phyloP scores from a whole-genome alignment of 2,888 invertebrate genomes.

The Oscheius sp. region DNA sequence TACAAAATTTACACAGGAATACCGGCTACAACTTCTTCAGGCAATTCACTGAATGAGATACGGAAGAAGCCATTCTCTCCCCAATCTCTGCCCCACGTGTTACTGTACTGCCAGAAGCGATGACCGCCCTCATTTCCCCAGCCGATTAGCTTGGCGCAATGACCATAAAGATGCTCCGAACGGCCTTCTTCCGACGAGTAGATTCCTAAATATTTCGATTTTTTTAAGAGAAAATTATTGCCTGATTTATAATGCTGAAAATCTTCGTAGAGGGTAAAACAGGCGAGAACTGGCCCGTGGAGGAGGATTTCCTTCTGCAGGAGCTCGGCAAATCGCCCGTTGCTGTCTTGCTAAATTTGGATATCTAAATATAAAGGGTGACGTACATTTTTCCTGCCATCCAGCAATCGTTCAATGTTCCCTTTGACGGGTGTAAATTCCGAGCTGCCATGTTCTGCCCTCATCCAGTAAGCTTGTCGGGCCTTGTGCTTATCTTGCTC shows the following conservation, averaged over 20 bases:
- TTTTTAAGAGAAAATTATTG: background rate
- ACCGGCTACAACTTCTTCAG: constrained; percentile 46
- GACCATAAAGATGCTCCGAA: constrained; percentile 56
- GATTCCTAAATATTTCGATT: constrained; percentile 47
- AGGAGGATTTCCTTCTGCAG: constrained; percentile 58
- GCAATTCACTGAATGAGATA: constrained; percentile 33
- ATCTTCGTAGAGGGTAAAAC: constrained; percentile 62
- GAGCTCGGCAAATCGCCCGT: constrained; percentile 31
- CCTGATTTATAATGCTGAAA: constrained; percentile 61
- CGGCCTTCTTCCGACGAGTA: constrained; percentile 46
- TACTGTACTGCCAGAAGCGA: constrained; percentile 52
- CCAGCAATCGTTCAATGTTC: background rate
- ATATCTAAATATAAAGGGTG: background rate
- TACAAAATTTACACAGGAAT: constrained; percentile 14
- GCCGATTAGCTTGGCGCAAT: constrained; percentile 60
- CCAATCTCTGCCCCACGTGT: constrained; percentile 61
- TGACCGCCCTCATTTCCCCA: constrained; percentile 56
- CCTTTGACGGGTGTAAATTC: constrained; percentile 35
- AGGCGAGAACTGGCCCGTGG: constrained; percentile 60
- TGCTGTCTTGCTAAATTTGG: background rate
- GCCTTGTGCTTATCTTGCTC: constrained; percentile 29
- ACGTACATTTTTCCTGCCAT: too few species aligned
- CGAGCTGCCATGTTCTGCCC: constrained; percentile 35
- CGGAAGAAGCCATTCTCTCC: constrained; percentile 56
- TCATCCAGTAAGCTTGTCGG: constrained; percentile 31